Base-by-base conservation (phyloP, 2,888 invertebrate species). In the Opisthograptis luteolata region DNA sequence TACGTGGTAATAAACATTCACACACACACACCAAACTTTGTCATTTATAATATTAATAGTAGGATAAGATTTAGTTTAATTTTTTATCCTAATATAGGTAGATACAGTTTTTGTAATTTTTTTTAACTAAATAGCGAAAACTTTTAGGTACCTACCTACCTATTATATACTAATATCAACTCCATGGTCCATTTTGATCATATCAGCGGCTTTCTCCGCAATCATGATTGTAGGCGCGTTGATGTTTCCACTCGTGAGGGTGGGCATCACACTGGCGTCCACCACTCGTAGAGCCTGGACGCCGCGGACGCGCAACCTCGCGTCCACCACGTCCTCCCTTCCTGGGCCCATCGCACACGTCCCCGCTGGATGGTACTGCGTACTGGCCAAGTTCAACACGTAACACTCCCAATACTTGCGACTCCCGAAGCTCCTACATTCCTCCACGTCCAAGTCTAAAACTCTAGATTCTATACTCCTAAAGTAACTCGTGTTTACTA, bases 181-280 rank as follows among this genome's bases (percentile, higher is more conserved):
- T 31, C 54, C 53, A 35, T 62, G 44, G 42, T 74, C 66, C 14
- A 30, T 9, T 58, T 92, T 92, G 27, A 93, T 92, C 73, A 92
- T 70, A 66, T 93, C 93, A 3, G 92, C 80, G 0, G 92, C 92
- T 62, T 92, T 93, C 62, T 93, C 93, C 0, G 87, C 93, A 15
- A 93, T 92, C 93, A 93, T 93, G 15, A 93, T 91, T 1, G 85
- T 79, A 0, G 93, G 92, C 0, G 92, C 93, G 57, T 93, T 92
- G 1, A 91, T 93, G 62, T 93, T 93, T 0, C 93, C 93, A 1
- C 92, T 91, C 1, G 93, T 92, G 41, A 93, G 91, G 20, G 80
- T 81, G 0, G 94, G 94, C 92, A 94, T 94, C 12, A 94, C 82
- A 48, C 93, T 93, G 0, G 93, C 92, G 60, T 94, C 94, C 2